phyloP scores from a whole-genome alignment of 2,113 vertebrate species.

The Deroptyus accipitrinus region DNA sequence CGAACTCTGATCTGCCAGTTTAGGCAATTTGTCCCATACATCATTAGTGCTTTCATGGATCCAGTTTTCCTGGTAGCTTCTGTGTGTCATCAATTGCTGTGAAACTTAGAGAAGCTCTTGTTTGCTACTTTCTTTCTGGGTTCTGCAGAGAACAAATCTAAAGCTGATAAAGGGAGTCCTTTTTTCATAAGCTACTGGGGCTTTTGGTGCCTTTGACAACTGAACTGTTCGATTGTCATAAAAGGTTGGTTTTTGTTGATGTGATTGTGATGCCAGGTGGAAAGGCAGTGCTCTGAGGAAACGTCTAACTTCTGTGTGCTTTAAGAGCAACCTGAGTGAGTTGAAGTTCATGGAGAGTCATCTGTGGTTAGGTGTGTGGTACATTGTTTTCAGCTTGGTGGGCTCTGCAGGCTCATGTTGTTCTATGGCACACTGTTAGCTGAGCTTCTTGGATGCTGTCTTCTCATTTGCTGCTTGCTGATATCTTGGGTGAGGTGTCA shows the following conservation, averaged over 20 bases:
- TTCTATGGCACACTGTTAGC: neutral
- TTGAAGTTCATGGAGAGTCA: neutral
- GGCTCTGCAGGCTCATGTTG: neutral
- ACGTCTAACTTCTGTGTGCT: rapidly evolving
- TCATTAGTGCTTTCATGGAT: neutral
- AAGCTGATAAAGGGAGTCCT: neutral
- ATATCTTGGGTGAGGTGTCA: neutral
- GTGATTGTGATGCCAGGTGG: rapidly evolving
- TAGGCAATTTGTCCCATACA: neutral
- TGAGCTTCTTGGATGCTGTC: neutral
- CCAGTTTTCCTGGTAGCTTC: neutral
- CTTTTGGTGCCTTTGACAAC: neutral
- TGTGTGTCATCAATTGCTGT: neutral
- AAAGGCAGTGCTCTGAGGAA: neutral
- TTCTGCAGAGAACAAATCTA: neutral
- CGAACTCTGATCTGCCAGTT: neutral
- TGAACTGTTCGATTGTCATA: neutral
- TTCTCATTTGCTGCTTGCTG: neutral
- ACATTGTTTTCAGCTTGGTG: rapidly evolving
- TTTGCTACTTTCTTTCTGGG: neutral
- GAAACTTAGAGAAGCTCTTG: neutral
- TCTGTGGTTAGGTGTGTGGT: neutral
- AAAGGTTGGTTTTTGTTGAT: neutral
- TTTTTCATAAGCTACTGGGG: neutral
- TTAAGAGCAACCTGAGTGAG: neutral